Evolutionary conservation across 1,140 invertebrate genomes (phyloP).

Genomic region (Pectinophora gossypiella): DNA sequence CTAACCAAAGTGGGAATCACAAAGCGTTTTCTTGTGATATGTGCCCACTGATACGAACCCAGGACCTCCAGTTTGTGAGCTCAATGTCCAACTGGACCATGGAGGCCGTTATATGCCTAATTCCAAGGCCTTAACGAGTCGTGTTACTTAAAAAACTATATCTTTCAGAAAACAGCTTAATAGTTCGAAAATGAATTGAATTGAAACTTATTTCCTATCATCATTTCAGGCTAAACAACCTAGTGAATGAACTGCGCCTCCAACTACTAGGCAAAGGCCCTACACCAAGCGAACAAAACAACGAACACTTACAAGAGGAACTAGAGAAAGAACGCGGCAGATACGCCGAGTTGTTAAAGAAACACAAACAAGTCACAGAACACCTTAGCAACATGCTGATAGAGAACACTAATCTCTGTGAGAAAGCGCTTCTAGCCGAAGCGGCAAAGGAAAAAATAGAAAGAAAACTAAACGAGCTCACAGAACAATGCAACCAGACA

Average conservation of each 20-base stretch:
- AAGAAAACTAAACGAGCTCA: constrained; percentile 79
- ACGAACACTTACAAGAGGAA: constrained; percentile 67
- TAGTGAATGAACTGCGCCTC: constrained; percentile 80
- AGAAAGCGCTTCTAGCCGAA: constrained; percentile 79
- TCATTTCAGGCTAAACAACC: constrained; percentile 75
- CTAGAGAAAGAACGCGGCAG: constrained; percentile 71
- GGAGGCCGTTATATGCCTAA: too few species aligned
- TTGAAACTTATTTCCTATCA: not conserved
- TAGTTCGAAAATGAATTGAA: not conserved
- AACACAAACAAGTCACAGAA: constrained; percentile 77
- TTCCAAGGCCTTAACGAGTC: too few species aligned
- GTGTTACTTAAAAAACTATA: too few species aligned
- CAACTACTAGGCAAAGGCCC: constrained; percentile 75
- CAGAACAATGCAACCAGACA: constrained; percentile 77
- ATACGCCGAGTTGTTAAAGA: constrained; percentile 72
- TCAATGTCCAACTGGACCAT: too few species aligned
- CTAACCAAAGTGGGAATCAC: too few species aligned
- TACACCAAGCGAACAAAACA: constrained; percentile 46
- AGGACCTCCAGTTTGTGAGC: too few species aligned
- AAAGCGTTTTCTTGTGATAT: too few species aligned
- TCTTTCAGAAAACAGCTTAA: too few species aligned
- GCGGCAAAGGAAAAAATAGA: constrained; percentile 80
- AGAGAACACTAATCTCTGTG: constrained; percentile 77
- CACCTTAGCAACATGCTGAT: constrained; percentile 77
- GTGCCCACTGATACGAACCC: too few species aligned